A percentile compares a stretch with the other conserved stretches of the same genome.
Conservation (phyloP, 64 coral and sea anemone species). For the Montipora foliosa region DNA sequence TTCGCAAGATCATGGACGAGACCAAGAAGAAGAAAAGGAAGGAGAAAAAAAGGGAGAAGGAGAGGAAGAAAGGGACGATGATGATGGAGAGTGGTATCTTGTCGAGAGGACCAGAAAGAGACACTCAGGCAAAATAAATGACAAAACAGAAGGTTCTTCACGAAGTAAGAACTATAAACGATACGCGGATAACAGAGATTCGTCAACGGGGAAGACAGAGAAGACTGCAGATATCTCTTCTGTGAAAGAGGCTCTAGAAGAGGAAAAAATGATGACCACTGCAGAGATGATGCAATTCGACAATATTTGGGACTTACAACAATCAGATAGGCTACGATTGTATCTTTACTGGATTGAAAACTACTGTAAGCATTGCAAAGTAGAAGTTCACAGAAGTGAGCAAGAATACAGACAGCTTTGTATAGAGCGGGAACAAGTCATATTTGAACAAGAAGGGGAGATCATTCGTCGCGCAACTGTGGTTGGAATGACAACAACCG, state of each 20-base stretch:
- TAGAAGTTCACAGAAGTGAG: too few relatives aligned
- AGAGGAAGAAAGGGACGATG: not conserved
- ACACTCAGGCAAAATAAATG: too few relatives aligned
- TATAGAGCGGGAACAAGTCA: too few relatives aligned
- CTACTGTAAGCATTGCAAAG: too few relatives aligned
- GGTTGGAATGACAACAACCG: slow-evolving; percentile 92
- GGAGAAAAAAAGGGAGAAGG: not conserved
- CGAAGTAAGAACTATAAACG: not conserved
- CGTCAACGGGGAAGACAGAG: not conserved
- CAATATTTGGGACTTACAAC: too few relatives aligned
- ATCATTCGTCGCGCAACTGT: slow-evolving; percentile 44
- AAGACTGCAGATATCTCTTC: not conserved
- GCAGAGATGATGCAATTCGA: too few relatives aligned
- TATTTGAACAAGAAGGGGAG: too few relatives aligned
- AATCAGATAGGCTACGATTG: too few relatives aligned
- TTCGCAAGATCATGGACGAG: not conserved
- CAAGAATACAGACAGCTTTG: too few relatives aligned
- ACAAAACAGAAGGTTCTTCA: not conserved
- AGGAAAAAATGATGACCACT: slow-evolving; percentile 25
- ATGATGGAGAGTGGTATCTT: too few relatives aligned
- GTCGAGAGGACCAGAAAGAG: too few relatives aligned
- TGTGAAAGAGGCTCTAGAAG: not conserved
- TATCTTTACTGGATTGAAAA: too few relatives aligned
- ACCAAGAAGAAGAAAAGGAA: not conserved
- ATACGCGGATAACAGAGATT: not conserved